These are phyloP conservation scores for Eupeodes corollae DNA, from an alignment of 1,140 invertebrate genomes.

Conservation along the genomic window DNA sequence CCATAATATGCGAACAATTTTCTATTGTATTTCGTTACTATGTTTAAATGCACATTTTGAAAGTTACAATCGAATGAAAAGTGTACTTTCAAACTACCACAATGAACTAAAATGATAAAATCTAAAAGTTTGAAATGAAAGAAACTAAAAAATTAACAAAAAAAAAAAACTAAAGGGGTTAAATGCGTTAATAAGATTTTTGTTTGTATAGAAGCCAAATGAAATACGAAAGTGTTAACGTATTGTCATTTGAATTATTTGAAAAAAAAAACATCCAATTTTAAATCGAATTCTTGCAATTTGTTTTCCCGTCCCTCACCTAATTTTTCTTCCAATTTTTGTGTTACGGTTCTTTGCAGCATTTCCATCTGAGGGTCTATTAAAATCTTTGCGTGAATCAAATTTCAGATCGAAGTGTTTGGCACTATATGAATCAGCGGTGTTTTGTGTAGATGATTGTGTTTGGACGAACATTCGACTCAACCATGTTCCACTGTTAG, in stretches of 20 bases:
- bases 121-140: too few species aligned
- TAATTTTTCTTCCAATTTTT: constrained; percentile 37
- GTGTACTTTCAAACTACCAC: too few species aligned
- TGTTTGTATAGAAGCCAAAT: neutral
- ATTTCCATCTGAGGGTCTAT: constrained; percentile 29
- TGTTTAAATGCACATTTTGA: too few species aligned
- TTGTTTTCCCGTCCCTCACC: constrained; percentile 29
- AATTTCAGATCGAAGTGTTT: constrained; percentile 35
- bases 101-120: too few species aligned
- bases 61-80: too few species aligned
- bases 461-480: constrained; percentile 30
- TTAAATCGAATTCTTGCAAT: neutral
- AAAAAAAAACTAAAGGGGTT: neutral
- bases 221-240: neutral
- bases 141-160: too few species aligned
- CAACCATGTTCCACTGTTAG: constrained; percentile 18
- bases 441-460: constrained; percentile 10
- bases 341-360: constrained; percentile 26
- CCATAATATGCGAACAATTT: too few species aligned
- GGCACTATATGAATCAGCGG: constrained; percentile 21
- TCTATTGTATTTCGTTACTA: too few species aligned
- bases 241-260: neutral
- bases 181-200: neutral
- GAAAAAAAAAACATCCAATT: neutral
- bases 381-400: constrained; percentile 32